These are phyloP conservation scores for Upupa epops DNA, from an alignment of 2,113 vertebrate genomes.

Conservation along the genomic window DNA sequence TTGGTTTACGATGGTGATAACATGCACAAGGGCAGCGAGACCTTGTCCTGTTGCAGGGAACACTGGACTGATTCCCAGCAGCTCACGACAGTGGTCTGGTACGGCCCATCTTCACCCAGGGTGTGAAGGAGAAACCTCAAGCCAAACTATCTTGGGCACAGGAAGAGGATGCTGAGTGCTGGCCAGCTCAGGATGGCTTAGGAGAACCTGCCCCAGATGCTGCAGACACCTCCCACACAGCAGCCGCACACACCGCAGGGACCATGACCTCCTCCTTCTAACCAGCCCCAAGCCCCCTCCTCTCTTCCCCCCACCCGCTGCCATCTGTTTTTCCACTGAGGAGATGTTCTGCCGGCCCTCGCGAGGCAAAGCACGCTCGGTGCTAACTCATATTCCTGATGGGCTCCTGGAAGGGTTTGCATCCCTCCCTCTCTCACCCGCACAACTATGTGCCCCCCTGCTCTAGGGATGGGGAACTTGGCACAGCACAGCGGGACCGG, in stretches of 20 bases:
- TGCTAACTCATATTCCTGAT: constrained; percentile 42
- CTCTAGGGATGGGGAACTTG: constrained; percentile 43
- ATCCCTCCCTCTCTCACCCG: neutral
- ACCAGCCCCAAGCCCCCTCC: constrained; percentile 7
- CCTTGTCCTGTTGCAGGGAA: neutral
- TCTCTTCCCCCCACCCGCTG: neutral
- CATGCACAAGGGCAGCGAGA: neutral
- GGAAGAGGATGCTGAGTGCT: neutral
- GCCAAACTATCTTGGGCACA: neutral
- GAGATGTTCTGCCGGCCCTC: constrained; percentile 65
- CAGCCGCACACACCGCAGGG: neutral
- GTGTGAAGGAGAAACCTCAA: neutral
- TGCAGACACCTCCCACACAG: neutral
- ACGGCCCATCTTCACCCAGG: neutral
- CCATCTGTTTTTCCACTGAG: constrained; percentile 77
- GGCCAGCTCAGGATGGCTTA: neutral
- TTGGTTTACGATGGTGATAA: neutral
- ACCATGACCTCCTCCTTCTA: neutral
- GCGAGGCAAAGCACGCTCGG: neutral
- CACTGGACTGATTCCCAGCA: neutral
- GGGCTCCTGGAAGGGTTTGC: constrained; percentile 43
- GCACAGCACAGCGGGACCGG: constrained; percentile 3
- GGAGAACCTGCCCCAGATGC: neutral
- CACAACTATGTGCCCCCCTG: constrained; percentile 10
- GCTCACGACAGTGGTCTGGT: neutral